A percentile compares a stretch with the other conserved stretches of the same genome.
phyloP scores from a whole-genome alignment of 2,113 vertebrate species.

The Mungos mungo region DNA sequence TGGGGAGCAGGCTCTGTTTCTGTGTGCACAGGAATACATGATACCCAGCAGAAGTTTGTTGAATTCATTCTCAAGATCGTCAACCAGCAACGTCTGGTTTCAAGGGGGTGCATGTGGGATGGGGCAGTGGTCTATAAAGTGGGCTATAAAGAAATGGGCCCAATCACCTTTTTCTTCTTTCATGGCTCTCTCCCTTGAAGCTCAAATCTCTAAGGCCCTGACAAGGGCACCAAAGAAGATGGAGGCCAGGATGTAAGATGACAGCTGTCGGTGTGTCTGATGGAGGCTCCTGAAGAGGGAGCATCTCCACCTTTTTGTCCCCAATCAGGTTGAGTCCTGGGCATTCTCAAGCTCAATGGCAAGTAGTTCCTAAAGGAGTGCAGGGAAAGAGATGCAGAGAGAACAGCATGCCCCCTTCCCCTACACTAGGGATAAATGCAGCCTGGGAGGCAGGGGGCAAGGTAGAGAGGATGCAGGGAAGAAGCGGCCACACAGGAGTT shows the following conservation, averaged over 20 bases:
- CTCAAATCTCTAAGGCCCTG: background rate
- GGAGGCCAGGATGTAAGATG: background rate
- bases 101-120: background rate
- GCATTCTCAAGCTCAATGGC: background rate
- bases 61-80: background rate
- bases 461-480: background rate
- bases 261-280: background rate
- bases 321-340: background rate
- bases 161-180: background rate
- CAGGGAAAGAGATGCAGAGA: background rate
- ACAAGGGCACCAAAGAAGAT: background rate
- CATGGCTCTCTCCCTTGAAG: background rate
- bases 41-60: background rate
- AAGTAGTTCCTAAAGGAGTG: background rate
- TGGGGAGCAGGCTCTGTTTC: background rate
- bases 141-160: background rate
- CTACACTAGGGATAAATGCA: background rate
- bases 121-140: background rate
- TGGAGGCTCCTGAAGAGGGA: background rate
- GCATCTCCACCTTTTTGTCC: fast-evolving
- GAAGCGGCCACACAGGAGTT: background rate
- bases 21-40: background rate
- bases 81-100: background rate
- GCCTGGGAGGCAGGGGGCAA: background rate
- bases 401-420: fast-evolving